Conservation (phyloP, 1,140 invertebrate species). For the Lasioglossum baleicum region DNA sequence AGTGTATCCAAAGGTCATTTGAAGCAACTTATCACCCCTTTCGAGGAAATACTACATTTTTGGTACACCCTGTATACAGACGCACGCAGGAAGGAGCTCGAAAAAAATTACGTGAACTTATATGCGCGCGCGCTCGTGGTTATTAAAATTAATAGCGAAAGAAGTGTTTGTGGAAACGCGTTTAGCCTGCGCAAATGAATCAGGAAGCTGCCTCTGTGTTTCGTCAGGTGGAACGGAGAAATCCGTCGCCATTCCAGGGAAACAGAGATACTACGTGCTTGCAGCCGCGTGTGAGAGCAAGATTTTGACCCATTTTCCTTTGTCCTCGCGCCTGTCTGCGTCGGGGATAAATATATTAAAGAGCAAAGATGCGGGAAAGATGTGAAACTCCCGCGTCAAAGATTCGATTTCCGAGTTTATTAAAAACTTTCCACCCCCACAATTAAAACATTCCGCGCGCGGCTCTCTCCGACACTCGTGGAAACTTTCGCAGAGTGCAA, state of each 20-base stretch:
- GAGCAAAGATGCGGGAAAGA: not conserved
- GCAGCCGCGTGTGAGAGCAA: not conserved
- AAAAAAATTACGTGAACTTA: too few relatives aligned
- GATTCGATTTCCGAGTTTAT: not conserved
- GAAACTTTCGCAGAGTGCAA: not conserved
- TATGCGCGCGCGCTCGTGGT: too few relatives aligned
- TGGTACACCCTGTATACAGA: not conserved
- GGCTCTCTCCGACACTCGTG: not conserved
- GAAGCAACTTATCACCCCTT: too few relatives aligned
- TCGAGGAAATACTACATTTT: too few relatives aligned
- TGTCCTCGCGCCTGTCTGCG: not conserved
- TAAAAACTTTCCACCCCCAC: not conserved
- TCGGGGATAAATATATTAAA: not conserved
- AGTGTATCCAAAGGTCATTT: too few relatives aligned
- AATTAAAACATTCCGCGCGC: not conserved
- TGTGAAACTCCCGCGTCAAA: not conserved
- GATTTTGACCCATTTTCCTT: conserved; percentile 5
- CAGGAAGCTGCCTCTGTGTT: not conserved
- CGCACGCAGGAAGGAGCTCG: too few relatives aligned
- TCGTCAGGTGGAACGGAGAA: not conserved
- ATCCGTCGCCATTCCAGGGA: not conserved
- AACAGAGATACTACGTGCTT: not conserved
- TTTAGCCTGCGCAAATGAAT: not conserved
- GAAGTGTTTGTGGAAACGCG: conserved; percentile 2
- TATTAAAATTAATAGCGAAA: conserved; percentile 2